A percentile compares a stretch with the other conserved stretches of the same genome.
Conservation (phyloP, 1,140 invertebrate species). For the Gonatopus flavifemur region DNA sequence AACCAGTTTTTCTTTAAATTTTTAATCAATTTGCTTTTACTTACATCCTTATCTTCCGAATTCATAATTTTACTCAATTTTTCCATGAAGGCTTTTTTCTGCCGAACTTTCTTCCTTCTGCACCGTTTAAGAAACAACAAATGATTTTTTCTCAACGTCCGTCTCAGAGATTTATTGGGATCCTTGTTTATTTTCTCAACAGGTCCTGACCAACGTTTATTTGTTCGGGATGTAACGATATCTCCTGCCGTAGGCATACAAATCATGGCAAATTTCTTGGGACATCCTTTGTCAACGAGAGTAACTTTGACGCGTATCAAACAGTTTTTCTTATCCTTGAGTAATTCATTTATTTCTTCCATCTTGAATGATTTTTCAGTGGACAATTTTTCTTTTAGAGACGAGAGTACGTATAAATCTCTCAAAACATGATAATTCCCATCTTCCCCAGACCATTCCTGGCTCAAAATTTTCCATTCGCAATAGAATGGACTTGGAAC, state of each 20-base stretch:
- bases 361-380: slow-evolving; percentile 13
- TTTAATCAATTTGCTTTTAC: slow-evolving; percentile 1
- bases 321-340: slow-evolving; percentile 37
- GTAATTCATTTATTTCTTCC: slow-evolving; percentile 1
- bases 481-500: slow-evolving; percentile 75
- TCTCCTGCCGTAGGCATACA: slow-evolving; percentile 66
- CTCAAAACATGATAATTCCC: slow-evolving; percentile 60
- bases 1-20: slow-evolving; percentile 10
- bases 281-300: slow-evolving; percentile 53
- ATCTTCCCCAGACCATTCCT: slow-evolving; percentile 65
- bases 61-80: slow-evolving; percentile 22
- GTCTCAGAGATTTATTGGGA: slow-evolving; percentile 61
- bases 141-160: slow-evolving; percentile 62
- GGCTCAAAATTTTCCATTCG: slow-evolving; percentile 71
- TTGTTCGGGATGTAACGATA: slow-evolving; percentile 43
- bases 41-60: slow-evolving; percentile 11
- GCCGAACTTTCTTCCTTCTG: slow-evolving; percentile 59
- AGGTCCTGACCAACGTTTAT: slow-evolving; percentile 54
- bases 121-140: slow-evolving; percentile 62
- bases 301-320: slow-evolving; percentile 62
- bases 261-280: slow-evolving; percentile 64
- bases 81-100: slow-evolving; percentile 52
- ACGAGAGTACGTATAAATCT: slow-evolving; percentile 55
- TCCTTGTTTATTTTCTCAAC: slow-evolving; percentile 64
- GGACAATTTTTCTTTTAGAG: slow-evolving; percentile 43